Evolutionary conservation across 2,888 invertebrate genomes (phyloP).

Genomic region (Pachycephus smyrnensis): DNA sequence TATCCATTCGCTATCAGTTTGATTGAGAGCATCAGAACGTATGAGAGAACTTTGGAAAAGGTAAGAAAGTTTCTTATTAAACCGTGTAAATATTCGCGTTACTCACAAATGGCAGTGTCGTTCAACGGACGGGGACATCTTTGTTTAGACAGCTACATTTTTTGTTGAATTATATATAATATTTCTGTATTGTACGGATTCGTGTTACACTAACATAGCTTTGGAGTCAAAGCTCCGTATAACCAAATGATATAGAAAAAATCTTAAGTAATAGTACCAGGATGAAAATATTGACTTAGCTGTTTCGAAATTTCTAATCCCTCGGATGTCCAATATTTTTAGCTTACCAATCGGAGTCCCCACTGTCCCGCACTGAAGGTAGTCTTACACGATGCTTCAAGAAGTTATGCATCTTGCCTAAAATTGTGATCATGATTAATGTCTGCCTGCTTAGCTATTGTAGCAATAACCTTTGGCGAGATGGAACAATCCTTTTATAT

Average conservation of each 20-base stretch:
- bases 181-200: not conserved
- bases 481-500: conserved; percentile 8
- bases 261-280: conserved; percentile 42
- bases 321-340: conserved; percentile 60
- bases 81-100: not conserved
- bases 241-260: conserved; percentile 22
- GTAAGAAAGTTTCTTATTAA: conserved; percentile 69
- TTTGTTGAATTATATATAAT: too few species aligned
- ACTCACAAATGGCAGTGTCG: not conserved
- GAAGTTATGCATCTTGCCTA: conserved; percentile 52
- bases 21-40: conserved; percentile 96
- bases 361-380: conserved; percentile 63
- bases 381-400: conserved; percentile 52
- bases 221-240: not conserved
- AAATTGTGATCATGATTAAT: conserved; percentile 58
- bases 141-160: not conserved
- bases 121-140: not conserved
- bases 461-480: conserved; percentile 32
- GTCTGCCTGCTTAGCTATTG: conserved; percentile 38
- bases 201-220: not conserved
- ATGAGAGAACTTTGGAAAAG: conserved; percentile 97
- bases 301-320: conserved; percentile 46
- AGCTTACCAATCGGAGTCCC: conserved; percentile 65
- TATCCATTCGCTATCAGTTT: conserved; percentile 99
- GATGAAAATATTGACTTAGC: conserved; percentile 34